These are phyloP conservation scores for Anodontia alba DNA, from an alignment of 2,888 invertebrate species.

Conservation along the genomic window DNA sequence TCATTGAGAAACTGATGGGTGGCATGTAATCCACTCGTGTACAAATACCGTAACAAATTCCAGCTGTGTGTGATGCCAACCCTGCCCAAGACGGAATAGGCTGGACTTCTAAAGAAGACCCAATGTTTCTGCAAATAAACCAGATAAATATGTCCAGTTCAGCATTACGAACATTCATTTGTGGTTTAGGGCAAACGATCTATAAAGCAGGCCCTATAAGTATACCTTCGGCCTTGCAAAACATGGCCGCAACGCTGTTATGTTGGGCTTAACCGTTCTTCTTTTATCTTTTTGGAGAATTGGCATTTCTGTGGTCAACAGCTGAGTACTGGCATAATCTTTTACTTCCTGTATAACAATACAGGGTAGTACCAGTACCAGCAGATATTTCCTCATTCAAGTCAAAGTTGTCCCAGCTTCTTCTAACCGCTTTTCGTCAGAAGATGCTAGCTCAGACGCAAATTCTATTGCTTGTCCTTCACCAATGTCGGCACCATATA, in stretches of 20 bases:
- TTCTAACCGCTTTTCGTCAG: neutral
- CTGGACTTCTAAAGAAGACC: neutral
- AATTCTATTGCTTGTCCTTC: slow-evolving; percentile 29
- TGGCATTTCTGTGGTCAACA: neutral
- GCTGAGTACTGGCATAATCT: neutral
- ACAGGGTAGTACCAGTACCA: slow-evolving; percentile 49
- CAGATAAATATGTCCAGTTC: neutral
- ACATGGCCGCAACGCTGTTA: neutral
- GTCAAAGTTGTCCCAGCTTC: slow-evolving; percentile 57
- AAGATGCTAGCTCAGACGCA: slow-evolving; percentile 13
- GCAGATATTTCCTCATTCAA: slow-evolving; percentile 49
- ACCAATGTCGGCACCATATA: slow-evolving; percentile 23
- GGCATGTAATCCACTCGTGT: slow-evolving; percentile 41
- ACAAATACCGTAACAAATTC: neutral
- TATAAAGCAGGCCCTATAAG: neutral
- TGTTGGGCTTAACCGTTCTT: neutral
- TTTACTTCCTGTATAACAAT: slow-evolving; percentile 52
- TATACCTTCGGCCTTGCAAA: neutral
- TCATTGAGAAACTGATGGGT: slow-evolving; percentile 22
- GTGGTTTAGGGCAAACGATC: neutral
- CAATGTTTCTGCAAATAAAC: neutral
- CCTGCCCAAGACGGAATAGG: too few species aligned
- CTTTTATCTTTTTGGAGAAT: neutral
- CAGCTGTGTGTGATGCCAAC: too few species aligned
- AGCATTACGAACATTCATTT: neutral